A percentile compares a stretch with the other conserved stretches of the same genome.
Conservation (phyloP, 2,797 vertebrate species). For the Botia kubotai region DNA sequence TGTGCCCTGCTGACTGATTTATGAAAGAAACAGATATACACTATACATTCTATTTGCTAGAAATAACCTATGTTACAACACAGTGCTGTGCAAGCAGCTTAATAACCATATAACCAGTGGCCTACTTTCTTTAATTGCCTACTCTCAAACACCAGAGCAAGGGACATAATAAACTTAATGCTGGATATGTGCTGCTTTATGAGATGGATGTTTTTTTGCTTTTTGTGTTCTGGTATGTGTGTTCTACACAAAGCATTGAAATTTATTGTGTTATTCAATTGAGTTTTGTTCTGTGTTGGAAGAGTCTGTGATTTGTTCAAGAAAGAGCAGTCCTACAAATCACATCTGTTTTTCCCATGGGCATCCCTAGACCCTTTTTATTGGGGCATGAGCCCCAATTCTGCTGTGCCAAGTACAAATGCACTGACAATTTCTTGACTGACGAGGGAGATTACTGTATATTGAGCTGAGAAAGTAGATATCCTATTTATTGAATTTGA, state of each 20-base stretch:
- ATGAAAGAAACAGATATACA: slow-evolving; percentile 42
- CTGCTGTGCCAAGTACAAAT: neutral
- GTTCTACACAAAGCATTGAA: neutral
- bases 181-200: slow-evolving; percentile 8
- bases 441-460: no score
- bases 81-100: slow-evolving; percentile 67
- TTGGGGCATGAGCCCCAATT: neutral
- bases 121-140: slow-evolving; percentile 78
- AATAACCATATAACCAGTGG: slow-evolving; percentile 65
- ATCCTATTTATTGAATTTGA: no score
- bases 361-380: neutral
- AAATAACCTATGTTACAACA: slow-evolving; percentile 65
- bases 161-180: slow-evolving; percentile 19
- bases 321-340: neutral
- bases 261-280: slow-evolving; percentile 19
- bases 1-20: neutral
- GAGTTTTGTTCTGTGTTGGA: slow-evolving; percentile 6
- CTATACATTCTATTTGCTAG: slow-evolving; percentile 70
- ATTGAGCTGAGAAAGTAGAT: no score
- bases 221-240: slow-evolving; percentile 10
- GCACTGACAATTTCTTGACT: neutral
- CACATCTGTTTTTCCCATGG: neutral
- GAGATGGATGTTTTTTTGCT: neutral
- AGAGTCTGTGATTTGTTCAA: neutral
- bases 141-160: slow-evolving; percentile 34